Conservation (phyloP, 2,797 vertebrate species). For the Cottoperca gobio region DNA sequence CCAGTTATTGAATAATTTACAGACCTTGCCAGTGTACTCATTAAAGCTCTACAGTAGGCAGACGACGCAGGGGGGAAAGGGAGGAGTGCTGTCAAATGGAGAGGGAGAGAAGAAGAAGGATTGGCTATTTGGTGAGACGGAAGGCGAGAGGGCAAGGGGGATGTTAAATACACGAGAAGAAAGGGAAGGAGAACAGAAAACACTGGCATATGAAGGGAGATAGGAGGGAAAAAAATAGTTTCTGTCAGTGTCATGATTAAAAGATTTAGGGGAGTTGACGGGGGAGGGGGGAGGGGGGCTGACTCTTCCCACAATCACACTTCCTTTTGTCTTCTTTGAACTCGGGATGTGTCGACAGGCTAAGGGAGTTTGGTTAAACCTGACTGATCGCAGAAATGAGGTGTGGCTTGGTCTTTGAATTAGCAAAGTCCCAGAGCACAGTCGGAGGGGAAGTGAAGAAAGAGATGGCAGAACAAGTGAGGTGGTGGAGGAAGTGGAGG, state of each 20-base stretch:
- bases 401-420: conserved; percentile 72
- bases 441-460: background rate
- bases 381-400: conserved; percentile 68
- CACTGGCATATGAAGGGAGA: conserved; percentile 58
- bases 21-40: conserved; percentile 77
- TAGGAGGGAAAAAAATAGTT: conserved; percentile 49
- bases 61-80: conserved; percentile 41
- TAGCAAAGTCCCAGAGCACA: conserved; percentile 51
- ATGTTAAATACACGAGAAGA: conserved; percentile 57
- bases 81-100: conserved; percentile 52
- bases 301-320: conserved; percentile 59
- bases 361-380: conserved; percentile 70
- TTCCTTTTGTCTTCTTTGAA: conserved; percentile 80
- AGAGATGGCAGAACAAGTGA: background rate
- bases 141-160: conserved; percentile 25
- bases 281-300: conserved; percentile 26
- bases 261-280: conserved; percentile 72
- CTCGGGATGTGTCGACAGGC: conserved; percentile 69
- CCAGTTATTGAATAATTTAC: conserved; percentile 87
- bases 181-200: conserved; percentile 55
- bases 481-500: conserved; percentile 1
- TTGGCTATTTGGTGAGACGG: conserved; percentile 43
- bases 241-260: conserved; percentile 79
- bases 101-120: conserved; percentile 36
- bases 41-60: conserved; percentile 77